A percentile compares a stretch with the other conserved stretches of the same genome.
phyloP scores from a whole-genome alignment of 2,797 vertebrate genomes.

The Enteromius radiatus region DNA sequence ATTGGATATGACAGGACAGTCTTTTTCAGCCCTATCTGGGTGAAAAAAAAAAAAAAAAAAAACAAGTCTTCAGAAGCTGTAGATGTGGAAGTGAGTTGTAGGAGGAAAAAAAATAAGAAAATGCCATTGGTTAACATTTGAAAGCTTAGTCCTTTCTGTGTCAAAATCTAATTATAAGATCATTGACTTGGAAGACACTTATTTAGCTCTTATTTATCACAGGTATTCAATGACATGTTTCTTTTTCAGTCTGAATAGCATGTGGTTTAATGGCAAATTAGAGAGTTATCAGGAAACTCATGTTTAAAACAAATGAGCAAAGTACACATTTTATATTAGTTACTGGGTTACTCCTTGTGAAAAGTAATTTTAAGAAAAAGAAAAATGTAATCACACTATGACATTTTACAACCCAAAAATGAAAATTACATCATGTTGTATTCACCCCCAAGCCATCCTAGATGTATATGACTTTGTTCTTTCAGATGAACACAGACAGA shows the following conservation, averaged over 20 bases:
- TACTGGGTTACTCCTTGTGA: not conserved
- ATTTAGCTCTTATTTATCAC: not conserved
- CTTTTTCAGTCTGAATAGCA: not conserved
- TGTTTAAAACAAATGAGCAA: not conserved
- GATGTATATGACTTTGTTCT: too few species aligned
- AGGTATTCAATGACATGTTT: not conserved
- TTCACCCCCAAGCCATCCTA: too few species aligned
- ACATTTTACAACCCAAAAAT: too few species aligned
- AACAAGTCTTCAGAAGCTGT: conserved; percentile 38
- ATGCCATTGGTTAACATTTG: conserved; percentile 9
- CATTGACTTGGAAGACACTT: not conserved
- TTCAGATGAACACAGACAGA: too few species aligned
- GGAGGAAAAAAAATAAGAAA: not conserved
- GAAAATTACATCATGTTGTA: too few species aligned
- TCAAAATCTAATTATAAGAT: not conserved
- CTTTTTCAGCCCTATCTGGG: conserved; percentile 57
- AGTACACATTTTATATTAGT: not conserved
- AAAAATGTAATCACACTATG: too few species aligned
- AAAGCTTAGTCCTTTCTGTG: not conserved
- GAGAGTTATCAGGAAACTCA: not conserved
- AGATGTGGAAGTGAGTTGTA: conserved; percentile 31
- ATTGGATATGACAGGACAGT: conserved; percentile 62
- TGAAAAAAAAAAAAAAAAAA: conserved; percentile 4
- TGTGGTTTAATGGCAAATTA: not conserved
- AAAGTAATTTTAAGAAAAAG: too few species aligned